These are phyloP conservation scores for Bilobella aurantiaca DNA, from an alignment of 1,140 invertebrate species.

Conservation along the genomic window DNA sequence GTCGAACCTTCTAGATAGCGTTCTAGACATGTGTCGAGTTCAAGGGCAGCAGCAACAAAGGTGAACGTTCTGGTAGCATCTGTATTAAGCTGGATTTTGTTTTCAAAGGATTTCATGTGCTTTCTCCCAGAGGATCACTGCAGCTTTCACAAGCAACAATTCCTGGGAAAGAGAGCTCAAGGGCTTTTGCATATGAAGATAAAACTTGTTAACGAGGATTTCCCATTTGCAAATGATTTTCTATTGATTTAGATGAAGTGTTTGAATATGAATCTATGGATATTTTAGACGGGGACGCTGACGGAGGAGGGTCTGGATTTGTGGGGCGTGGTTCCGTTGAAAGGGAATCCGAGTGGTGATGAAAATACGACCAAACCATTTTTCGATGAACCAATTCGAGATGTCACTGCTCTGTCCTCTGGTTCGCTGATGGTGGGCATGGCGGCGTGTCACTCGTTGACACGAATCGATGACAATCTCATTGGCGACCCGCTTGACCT, in stretches of 20 bases:
- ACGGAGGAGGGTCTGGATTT: constrained; percentile 90
- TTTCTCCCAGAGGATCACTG: too few relatives aligned
- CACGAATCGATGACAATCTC: constrained; percentile 61
- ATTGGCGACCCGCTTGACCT: constrained; percentile 74
- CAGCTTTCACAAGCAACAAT: too few relatives aligned
- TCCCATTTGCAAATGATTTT: too few relatives aligned
- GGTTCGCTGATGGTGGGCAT: constrained; percentile 46
- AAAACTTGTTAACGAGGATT: too few relatives aligned
- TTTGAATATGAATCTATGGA: background rate
- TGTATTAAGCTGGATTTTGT: too few relatives aligned
- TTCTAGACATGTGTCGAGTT: too few relatives aligned
- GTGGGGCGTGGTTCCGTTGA: constrained; percentile 66
- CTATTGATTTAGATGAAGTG: background rate
- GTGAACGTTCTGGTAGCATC: too few relatives aligned
- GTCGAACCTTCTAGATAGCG: too few relatives aligned
- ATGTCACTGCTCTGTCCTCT: constrained; percentile 24
- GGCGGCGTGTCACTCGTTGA: constrained; percentile 71
- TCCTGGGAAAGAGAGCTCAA: too few relatives aligned
- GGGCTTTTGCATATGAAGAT: too few relatives aligned
- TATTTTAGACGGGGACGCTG: constrained; percentile 70
- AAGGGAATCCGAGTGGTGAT: constrained; percentile 27
- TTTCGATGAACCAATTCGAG: constrained; percentile 37
- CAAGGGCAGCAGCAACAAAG: too few relatives aligned
- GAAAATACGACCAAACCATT: constrained; percentile 41
- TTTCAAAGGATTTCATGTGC: too few relatives aligned